Evolutionary conservation across 2,113 vertebrate genomes (phyloP).

Genomic region (Varanus salvator): DNA sequence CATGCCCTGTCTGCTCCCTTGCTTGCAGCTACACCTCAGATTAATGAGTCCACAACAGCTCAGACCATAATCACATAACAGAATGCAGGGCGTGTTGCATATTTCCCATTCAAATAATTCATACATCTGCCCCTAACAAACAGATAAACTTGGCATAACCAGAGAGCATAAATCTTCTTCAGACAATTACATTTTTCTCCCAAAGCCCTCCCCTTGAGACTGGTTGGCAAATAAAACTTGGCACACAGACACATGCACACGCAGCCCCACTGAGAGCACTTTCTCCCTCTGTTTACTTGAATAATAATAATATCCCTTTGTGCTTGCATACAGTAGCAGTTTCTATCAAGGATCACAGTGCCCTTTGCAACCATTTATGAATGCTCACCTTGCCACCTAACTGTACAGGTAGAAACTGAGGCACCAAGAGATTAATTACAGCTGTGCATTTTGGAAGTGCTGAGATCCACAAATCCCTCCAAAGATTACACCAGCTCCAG

Average conservation of each 20-base stretch:
- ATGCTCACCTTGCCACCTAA: conserved; percentile 10
- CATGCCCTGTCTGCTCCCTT: not conserved
- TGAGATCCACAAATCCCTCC: conserved; percentile 21
- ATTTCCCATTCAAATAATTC: not conserved
- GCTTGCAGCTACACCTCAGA: not conserved
- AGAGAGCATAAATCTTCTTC: conserved; percentile 41
- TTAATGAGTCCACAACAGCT: not conserved
- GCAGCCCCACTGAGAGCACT: conserved; percentile 38
- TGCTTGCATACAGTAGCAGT: conserved; percentile 3
- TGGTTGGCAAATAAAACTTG: conserved; percentile 53
- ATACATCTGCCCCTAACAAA: not conserved
- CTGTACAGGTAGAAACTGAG: conserved; percentile 5
- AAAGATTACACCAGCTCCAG: conserved; percentile 13
- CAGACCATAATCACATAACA: conserved; percentile 13
- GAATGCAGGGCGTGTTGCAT: not conserved
- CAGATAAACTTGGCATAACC: conserved; percentile 21
- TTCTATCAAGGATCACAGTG: conserved; percentile 25
- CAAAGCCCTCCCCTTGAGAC: conserved; percentile 15
- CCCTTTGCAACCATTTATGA: conserved; percentile 43
- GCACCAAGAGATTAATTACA: conserved; percentile 32
- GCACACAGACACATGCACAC: not conserved
- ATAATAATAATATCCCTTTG: conserved; percentile 28
- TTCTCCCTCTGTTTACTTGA: conserved; percentile 38
- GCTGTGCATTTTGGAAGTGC: conserved; percentile 2
- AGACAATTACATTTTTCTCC: conserved; percentile 30